Percentiles rank a stretch among this genome's conserved stretches.
These are phyloP conservation scores for Aphidius ervi DNA, from an alignment of 1,140 invertebrate genomes.

Conservation along the genomic window DNA sequence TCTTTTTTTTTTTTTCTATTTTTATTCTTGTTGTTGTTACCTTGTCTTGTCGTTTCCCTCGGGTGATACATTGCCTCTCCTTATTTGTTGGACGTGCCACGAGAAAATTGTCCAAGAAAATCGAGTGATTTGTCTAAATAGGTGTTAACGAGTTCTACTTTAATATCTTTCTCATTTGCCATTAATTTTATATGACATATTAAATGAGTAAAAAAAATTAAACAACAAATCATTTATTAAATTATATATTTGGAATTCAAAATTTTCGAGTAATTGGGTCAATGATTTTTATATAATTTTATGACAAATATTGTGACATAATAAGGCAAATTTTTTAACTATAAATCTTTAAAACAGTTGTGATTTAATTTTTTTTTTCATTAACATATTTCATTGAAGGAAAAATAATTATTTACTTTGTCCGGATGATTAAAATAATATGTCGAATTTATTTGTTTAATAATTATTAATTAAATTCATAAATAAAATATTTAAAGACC, in stretches of 20 bases:
- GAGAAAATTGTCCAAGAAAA: constrained; percentile 53
- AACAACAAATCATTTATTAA: background rate
- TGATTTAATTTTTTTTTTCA: no score
- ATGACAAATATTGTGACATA: no score
- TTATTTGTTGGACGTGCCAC: constrained; percentile 52
- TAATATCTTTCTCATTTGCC: background rate
- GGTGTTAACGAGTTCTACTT: constrained; percentile 45
- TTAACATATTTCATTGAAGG: no score
- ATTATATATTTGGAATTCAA: no score
- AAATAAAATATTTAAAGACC: no score
- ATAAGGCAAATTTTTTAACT: no score
- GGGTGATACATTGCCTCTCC: constrained; percentile 54
- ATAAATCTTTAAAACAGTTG: no score
- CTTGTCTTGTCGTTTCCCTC: constrained; percentile 42
- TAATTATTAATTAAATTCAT: no score
- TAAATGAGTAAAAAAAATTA: background rate
- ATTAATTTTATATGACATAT: background rate
- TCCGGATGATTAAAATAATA: no score
- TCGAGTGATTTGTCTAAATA: constrained; percentile 53
- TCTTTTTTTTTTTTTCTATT: no score
- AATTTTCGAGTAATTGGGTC: background rate
- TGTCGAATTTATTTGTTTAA: no score
- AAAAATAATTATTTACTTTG: no score
- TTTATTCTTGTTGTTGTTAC: constrained; percentile 11
- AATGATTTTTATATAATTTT: background rate